phyloP scores from a whole-genome alignment of 1,140 invertebrate genomes.

The Coelopa frigida region DNA sequence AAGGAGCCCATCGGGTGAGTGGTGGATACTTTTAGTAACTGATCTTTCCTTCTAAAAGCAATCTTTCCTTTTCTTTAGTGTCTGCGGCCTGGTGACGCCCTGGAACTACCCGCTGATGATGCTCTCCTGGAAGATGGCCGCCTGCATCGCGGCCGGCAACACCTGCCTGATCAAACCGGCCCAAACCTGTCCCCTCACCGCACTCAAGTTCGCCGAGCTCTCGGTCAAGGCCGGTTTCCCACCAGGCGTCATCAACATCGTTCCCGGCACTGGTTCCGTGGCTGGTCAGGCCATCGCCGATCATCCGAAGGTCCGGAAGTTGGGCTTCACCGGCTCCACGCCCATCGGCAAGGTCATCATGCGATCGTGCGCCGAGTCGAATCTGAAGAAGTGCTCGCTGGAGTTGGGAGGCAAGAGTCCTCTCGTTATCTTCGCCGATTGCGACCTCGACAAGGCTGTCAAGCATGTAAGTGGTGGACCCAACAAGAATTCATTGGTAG shows the following conservation, averaged over 20 bases:
- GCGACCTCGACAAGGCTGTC: slow-evolving; percentile 88
- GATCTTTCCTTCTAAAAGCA: not conserved
- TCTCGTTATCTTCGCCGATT: slow-evolving; percentile 86
- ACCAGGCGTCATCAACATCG: slow-evolving; percentile 88
- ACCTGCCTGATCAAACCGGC: slow-evolving; percentile 91
- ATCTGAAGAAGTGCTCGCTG: slow-evolving; percentile 87
- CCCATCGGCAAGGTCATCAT: slow-evolving; percentile 71
- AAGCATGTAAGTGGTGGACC: slow-evolving; percentile 58
- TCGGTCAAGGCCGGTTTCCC: slow-evolving; percentile 81
- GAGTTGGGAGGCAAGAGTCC: slow-evolving; percentile 95
- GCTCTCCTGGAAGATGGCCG: slow-evolving; percentile 98
- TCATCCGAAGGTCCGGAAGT: slow-evolving; percentile 76
- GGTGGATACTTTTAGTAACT: not conserved
- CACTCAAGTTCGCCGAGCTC: slow-evolving; percentile 89
- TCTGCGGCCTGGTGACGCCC: slow-evolving; percentile 91
- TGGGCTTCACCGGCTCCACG: slow-evolving; percentile 94
- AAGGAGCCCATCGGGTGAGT: slow-evolving; percentile 77
- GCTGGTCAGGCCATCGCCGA: slow-evolving; percentile 79
- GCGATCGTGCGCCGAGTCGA: slow-evolving; percentile 79
- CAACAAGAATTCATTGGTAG: not conserved
- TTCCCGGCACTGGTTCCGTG: slow-evolving; percentile 72
- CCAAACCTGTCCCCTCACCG: slow-evolving; percentile 84
- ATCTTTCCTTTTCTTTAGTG: slow-evolving; percentile 47
- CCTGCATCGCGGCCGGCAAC: slow-evolving; percentile 90
- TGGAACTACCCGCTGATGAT: slow-evolving; percentile 99